Conservation (phyloP, 2,797 vertebrate species). For the Hylomyscus alleni region DNA sequence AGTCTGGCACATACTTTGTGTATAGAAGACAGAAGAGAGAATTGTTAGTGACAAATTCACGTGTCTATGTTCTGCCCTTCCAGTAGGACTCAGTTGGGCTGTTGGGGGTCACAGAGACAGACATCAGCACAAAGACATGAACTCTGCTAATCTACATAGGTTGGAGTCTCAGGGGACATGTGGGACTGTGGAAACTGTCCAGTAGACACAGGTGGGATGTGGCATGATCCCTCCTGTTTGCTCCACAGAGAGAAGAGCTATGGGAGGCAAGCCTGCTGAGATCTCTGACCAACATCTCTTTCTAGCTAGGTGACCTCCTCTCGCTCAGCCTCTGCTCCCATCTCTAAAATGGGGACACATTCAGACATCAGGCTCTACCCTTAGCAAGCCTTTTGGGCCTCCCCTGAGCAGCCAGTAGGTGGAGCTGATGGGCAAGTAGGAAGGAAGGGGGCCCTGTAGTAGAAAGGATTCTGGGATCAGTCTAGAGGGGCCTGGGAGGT, state of each 20-base stretch:
- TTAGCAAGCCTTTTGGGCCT: background rate
- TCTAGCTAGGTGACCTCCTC: background rate
- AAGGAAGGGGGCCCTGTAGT: background rate
- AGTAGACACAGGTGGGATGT: background rate
- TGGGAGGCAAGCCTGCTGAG: background rate
- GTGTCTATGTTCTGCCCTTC: background rate
- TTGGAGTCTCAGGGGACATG: no score
- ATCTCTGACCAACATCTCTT: background rate
- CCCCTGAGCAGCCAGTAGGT: conserved; percentile 27
- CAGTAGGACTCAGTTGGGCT: background rate
- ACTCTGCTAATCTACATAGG: background rate
- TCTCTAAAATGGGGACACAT: background rate
- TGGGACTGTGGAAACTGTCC: no score
- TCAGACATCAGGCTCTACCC: background rate
- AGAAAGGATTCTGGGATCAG: background rate
- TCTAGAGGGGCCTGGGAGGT: background rate
- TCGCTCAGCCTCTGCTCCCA: background rate
- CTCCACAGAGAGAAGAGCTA: background rate
- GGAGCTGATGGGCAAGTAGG: conserved; percentile 29
- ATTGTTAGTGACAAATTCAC: no score
- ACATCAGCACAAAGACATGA: background rate
- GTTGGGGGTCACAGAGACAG: background rate
- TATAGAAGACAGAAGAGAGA: background rate
- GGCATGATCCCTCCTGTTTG: rapidly evolving
- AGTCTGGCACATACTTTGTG: background rate